phyloP scores from a whole-genome alignment of 2,888 invertebrate genomes.

The Meloe dianella region DNA sequence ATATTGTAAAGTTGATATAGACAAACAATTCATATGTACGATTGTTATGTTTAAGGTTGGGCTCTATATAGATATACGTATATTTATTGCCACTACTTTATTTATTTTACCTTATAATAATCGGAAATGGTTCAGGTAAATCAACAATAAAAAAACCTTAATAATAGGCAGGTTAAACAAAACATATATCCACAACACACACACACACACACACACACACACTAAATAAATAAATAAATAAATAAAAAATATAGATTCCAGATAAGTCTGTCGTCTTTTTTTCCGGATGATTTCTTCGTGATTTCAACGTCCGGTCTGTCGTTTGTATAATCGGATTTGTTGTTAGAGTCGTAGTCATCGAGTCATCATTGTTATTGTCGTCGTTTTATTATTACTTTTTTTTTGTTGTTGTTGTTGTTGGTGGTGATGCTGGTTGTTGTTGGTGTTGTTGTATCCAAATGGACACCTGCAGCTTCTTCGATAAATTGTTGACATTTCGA shows the following conservation, averaged over 20 bases:
- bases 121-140: conserved; percentile 5
- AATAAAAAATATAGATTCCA: not conserved
- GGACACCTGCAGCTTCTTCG: conserved; percentile 1
- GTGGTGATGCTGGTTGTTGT: not conserved
- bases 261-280: conserved; percentile 6
- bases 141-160: not conserved
- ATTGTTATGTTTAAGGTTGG: conserved; percentile 3
- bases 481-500: conserved; percentile 6
- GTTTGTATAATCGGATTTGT: conserved; percentile 34
- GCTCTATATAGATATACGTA: no score
- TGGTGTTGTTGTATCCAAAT: conserved; percentile 27
- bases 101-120: conserved; percentile 4
- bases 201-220: not conserved
- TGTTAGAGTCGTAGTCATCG: conserved; percentile 25
- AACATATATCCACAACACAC: not conserved
- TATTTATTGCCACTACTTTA: not conserved
- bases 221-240: not conserved
- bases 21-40: conserved; percentile 1
- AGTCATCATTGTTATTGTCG: conserved; percentile 5
- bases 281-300: conserved; percentile 36
- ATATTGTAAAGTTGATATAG: conserved; percentile 1
- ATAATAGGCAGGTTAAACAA: not conserved
- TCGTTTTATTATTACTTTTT: not conserved
- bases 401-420: conserved; percentile 24
- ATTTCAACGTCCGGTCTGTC: conserved; percentile 40